These are phyloP conservation scores for Bombus confusus DNA, from an alignment of 1,140 invertebrate genomes.

Conservation along the genomic window DNA sequence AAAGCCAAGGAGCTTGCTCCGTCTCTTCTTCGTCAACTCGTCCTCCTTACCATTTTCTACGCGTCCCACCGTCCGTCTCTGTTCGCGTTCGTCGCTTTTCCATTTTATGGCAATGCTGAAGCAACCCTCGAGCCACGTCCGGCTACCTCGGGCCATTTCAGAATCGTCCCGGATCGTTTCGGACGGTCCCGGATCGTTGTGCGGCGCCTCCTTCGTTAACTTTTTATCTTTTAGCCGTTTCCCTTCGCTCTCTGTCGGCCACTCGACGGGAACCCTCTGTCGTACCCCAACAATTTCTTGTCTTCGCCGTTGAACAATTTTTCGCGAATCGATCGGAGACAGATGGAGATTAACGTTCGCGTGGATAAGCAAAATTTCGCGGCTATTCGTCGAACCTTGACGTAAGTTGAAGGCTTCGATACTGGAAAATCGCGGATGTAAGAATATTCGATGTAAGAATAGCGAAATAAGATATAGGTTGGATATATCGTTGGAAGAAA, in stretches of 20 bases:
- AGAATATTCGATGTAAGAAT: too few relatives aligned
- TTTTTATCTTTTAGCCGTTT: background rate
- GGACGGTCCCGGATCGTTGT: background rate
- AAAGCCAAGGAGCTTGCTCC: constrained; percentile 66
- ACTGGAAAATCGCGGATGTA: too few relatives aligned
- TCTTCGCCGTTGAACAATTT: background rate
- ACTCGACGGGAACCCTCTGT: background rate
- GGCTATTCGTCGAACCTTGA: too few relatives aligned
- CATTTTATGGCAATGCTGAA: constrained; percentile 56
- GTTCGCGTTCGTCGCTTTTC: constrained; percentile 3
- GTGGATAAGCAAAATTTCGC: too few relatives aligned
- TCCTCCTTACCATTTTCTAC: constrained; percentile 8
- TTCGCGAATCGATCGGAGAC: background rate
- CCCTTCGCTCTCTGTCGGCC: background rate
- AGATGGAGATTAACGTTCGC: too few relatives aligned
- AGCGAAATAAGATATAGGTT: too few relatives aligned
- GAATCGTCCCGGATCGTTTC: background rate
- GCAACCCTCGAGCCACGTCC: constrained; percentile 39
- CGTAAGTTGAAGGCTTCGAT: too few relatives aligned
- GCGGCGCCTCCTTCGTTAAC: background rate
- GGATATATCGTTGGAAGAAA: too few relatives aligned
- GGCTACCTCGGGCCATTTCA: background rate
- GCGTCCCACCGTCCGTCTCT: constrained; percentile 27
- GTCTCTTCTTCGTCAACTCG: background rate
- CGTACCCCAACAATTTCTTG: background rate